Evolutionary conservation across 2,113 vertebrate genomes (phyloP), one percentile per base, ranked within the genome.

Genomic region (Atlantisia rogersi): DNA sequence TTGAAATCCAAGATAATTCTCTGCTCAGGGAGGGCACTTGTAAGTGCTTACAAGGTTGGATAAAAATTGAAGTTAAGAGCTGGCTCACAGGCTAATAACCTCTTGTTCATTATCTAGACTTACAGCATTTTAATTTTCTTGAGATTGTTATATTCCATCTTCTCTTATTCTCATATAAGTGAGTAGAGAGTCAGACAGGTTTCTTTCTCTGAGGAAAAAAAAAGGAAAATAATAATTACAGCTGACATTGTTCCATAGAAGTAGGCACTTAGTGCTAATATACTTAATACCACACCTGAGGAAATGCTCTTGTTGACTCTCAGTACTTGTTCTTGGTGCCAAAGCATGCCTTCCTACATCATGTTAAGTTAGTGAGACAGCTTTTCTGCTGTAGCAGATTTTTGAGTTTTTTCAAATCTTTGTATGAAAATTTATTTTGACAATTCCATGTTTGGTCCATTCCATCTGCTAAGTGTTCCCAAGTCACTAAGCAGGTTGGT

Each of bases 401-500:
- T 85, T 83, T 77, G 3, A 65, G 1, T 5, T 86, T 75, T 94
- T 87, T 87, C 42, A 80, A 10, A 39, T 89, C 39, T 94, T 88
- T 70, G 7, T 80, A 74, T 17, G 35, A 90, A 88, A 70, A 95
- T 85, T 92, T 86, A 39, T 94, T 92, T 82, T 94, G 92, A 73
- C 71, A 95, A 59, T 19, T 77, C 50, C 68, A 44, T 59, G 60
- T 92, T 96, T 77, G 63, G 55, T 82, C 90, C 82, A 31, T 94
- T 87, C 76, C 65, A 80, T 83, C 92, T 77, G 15, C 64, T 94
- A 88, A 87, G 56, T 88, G 25, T 74, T 90, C 87, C 88, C 19
- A 1, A 63, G 48, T 59, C 88, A 68, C 63, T 88, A 88, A 80
- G 71, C 14, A 86, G 13, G 48, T 21, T 35, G 35, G 6, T 35